Base-by-base conservation (phyloP, 92 coral and sea anemone genomes). In the Palythoa caribaeorum region DNA sequence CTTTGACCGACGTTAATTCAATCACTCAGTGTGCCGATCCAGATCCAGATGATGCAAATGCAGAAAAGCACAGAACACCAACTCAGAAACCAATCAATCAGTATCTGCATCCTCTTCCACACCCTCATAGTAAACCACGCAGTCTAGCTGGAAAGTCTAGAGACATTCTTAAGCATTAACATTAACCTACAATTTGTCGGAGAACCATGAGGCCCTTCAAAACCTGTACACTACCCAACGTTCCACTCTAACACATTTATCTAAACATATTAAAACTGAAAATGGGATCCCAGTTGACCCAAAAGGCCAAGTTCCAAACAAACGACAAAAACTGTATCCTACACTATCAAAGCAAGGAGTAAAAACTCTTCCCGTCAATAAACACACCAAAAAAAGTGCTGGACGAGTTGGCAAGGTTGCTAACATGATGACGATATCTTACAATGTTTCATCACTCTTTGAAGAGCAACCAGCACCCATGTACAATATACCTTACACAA, bases 161-260 rank as follows among this genome's bases (percentile, higher is more conserved):
- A 38, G 92, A 90, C 44, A 60, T 86, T 75, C 92, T 86, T 35
- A 35, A 78, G 20, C 80, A 76, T 20, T 44, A 50, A 76, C 35
- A 3, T 36, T 76, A 52, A 76, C 62, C 1, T 76, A 47, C 74
- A 28, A 8, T 28, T 70, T 70, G 74, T 28, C 74, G 28, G 47
- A 70, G 28, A 70, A 70, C 74, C 44, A 70, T 35, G 3, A 70
- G 28, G 74, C 74, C 44, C 44, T 70, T 35, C 74, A 70, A 70
- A 10, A 70, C 13, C 38, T 70, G 74, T 70, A 70, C 44, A 37
- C 74, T 28, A 28, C 38, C 74, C 13, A 28, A 28, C 6, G 14
- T 44, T 70, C 74, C 20, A 70, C 74, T 70, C 36, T 70, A 28
- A 37, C 48, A 28, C 39, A 70, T 40, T 70, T 70, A 37, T 35